Conservation (phyloP, 2,113 vertebrate species). For the Phaethon lepturus region DNA sequence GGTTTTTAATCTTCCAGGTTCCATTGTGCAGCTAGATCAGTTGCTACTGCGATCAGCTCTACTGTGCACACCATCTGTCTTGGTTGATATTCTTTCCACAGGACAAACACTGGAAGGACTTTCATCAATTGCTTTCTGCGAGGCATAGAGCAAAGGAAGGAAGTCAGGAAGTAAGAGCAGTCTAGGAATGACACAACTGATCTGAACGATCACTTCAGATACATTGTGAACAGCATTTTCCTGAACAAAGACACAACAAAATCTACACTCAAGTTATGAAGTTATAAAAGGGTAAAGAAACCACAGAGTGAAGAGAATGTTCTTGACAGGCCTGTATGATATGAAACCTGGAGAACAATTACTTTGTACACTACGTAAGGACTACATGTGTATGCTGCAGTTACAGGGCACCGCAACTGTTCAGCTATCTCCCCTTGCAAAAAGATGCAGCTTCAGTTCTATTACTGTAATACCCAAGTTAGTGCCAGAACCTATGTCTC, state of each 20-base stretch:
- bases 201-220: background rate
- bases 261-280: background rate
- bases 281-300: background rate
- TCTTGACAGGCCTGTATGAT: background rate
- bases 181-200: background rate
- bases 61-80: background rate
- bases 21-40: background rate
- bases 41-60: background rate
- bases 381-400: background rate
- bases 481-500: background rate
- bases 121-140: conserved; percentile 1
- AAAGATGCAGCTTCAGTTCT: background rate
- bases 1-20: background rate
- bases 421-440: background rate
- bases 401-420: background rate
- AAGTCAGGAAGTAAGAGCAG: background rate
- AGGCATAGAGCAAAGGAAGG: background rate
- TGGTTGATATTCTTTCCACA: background rate
- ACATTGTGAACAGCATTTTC: background rate
- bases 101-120: conserved; percentile 4
- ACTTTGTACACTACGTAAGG: background rate
- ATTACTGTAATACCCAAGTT: background rate
- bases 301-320: background rate
- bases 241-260: background rate
- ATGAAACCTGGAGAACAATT: background rate